Percentiles rank a stretch among this genome's conserved stretches.
phyloP scores from a whole-genome alignment of 2,888 invertebrate species.

The Orthosia incerta region DNA sequence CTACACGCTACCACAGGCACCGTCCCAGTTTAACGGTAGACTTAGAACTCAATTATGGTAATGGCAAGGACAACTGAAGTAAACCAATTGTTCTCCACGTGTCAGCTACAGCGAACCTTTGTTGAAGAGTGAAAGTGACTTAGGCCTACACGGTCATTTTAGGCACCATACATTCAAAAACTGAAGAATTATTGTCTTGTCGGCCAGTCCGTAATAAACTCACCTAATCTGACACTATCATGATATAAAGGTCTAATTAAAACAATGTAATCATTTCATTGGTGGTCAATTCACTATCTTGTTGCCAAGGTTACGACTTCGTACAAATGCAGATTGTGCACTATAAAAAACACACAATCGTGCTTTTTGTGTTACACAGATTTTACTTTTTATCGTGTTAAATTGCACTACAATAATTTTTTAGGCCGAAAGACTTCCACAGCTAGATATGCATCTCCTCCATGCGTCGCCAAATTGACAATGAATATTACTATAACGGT shows the following conservation, averaged over 20 bases:
- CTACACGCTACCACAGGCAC: neutral
- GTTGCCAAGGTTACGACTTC: neutral
- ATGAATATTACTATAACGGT: too few relatives aligned
- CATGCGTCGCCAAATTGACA: neutral
- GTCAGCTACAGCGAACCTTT: neutral
- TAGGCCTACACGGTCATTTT: neutral
- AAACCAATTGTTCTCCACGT: neutral
- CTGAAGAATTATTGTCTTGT: neutral
- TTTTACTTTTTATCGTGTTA: too few relatives aligned
- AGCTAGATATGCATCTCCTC: neutral
- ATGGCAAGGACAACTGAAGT: neutral
- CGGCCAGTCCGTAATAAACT: neutral
- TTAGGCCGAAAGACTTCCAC: neutral
- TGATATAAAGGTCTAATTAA: slow-evolving; percentile 7
- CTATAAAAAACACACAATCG: neutral
- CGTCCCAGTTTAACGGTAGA: neutral
- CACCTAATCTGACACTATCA: slow-evolving; percentile 16
- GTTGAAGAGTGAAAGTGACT: too few relatives aligned
- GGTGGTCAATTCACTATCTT: slow-evolving; percentile 4
- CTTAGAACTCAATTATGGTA: neutral
- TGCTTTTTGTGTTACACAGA: neutral
- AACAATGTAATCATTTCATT: slow-evolving; percentile 26
- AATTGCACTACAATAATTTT: neutral
- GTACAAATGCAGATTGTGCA: slow-evolving; percentile 10
- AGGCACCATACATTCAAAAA: too few relatives aligned